Evolutionary conservation across 1,140 invertebrate genomes (phyloP).

Genomic region (Bombus breviceps): DNA sequence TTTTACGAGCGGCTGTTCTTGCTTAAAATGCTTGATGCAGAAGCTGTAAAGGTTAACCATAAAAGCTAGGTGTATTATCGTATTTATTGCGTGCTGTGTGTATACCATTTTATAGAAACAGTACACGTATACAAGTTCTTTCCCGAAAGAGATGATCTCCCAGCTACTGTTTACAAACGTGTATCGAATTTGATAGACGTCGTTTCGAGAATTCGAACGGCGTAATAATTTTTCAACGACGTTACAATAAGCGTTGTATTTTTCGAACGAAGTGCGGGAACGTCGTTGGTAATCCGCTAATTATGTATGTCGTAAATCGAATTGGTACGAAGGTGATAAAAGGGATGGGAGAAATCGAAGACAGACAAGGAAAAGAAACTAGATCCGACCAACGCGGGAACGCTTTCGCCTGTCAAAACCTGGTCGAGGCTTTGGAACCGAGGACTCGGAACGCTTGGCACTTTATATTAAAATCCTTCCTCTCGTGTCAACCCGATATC

Average conservation of each 20-base stretch:
- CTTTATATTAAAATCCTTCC: conserved; percentile 75
- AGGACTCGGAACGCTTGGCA: conserved; percentile 60
- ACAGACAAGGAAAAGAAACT: conserved; percentile 40
- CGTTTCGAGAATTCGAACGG: no score
- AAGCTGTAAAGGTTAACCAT: no score
- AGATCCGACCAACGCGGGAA: conserved; percentile 15
- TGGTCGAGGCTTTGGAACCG: conserved; percentile 38
- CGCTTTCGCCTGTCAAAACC: conserved; percentile 28
- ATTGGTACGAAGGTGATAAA: not conserved
- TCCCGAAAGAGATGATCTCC: no score
- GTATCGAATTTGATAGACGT: no score
- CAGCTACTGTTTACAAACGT: no score
- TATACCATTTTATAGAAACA: no score
- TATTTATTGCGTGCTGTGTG: no score
- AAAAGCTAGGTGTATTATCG: no score
- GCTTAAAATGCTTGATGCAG: no score
- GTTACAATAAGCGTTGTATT: not conserved
- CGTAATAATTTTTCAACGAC: not conserved
- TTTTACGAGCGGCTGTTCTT: no score
- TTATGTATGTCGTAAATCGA: conserved; percentile 13
- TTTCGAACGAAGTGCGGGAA: not conserved
- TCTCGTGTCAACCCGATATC: conserved; percentile 43
- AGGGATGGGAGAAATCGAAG: not conserved
- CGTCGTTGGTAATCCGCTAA: not conserved
- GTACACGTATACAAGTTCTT: no score